Percentiles rank a stretch among this genome's conserved stretches.
These are phyloP conservation scores for Scaptomyza reducta DNA, from an alignment of 2,888 invertebrate genomes.

Conservation along the genomic window DNA sequence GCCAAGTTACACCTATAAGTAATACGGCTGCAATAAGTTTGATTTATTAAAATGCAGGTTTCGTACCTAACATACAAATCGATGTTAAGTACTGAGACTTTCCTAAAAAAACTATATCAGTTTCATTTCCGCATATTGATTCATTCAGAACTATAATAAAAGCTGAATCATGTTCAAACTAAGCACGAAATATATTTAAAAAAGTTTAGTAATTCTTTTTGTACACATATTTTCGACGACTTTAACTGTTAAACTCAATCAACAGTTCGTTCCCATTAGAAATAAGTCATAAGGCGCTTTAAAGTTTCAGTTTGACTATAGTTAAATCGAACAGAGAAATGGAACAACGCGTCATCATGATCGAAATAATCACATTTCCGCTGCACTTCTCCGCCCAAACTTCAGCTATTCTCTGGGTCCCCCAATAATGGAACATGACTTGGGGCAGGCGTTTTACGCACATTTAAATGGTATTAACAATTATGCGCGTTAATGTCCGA, in stretches of 20 bases:
- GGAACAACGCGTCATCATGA: conserved; percentile 42
- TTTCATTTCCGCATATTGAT: too few species aligned
- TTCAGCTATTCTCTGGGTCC: background rate
- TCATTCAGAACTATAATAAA: background rate
- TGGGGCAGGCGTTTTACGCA: conserved; percentile 36
- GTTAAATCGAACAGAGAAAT: conserved; percentile 50
- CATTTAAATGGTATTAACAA: conserved; percentile 77
- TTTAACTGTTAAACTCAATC: conserved; percentile 57
- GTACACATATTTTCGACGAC: conserved; percentile 11
- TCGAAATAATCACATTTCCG: background rate
- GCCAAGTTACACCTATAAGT: background rate
- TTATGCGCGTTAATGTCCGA: conserved; percentile 64
- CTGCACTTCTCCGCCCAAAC: conserved; percentile 29
- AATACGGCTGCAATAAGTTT: background rate
- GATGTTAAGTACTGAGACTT: too few species aligned
- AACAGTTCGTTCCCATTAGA: conserved; percentile 69
- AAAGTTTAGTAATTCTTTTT: conserved; percentile 19
- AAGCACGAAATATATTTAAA: background rate
- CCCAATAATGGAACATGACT: conserved; percentile 60
- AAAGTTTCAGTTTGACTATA: conserved; percentile 32
- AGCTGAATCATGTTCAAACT: background rate
- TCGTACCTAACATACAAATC: too few species aligned
- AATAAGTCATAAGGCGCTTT: conserved; percentile 52
- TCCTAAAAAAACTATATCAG: too few species aligned
- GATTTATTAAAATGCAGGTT: too few species aligned